Conservation (phyloP, 1,140 invertebrate genomes). For the Spodoptera frugiperda region DNA sequence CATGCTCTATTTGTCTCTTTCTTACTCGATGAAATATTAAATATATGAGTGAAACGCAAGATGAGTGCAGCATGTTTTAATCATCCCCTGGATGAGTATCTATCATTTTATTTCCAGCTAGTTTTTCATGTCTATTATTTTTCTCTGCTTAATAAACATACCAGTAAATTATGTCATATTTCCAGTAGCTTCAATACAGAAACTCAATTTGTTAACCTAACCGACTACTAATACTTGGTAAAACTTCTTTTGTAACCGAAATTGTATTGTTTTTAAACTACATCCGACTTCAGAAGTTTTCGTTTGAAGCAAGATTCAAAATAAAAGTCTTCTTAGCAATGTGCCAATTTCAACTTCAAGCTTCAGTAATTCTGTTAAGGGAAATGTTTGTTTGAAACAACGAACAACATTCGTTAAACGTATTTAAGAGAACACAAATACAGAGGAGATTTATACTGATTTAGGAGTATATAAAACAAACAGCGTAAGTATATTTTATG, state of each 20-base stretch:
- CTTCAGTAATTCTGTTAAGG: conserved; percentile 40
- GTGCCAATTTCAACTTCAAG: conserved; percentile 42
- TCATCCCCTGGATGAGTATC: neutral
- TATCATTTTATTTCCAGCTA: neutral
- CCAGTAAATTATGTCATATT: neutral
- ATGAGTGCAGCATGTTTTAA: neutral
- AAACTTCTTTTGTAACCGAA: conserved; percentile 33
- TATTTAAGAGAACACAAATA: conserved; percentile 35
- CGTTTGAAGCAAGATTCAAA: conserved; percentile 40
- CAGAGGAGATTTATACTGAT: conserved; percentile 3
- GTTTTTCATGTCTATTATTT: neutral
- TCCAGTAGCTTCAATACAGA: neutral
- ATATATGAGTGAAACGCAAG: conserved; percentile 11
- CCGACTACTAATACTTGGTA: neutral
- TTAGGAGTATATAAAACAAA: neutral
- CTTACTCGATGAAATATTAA: conserved; percentile 10
- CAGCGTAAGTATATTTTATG: neutral
- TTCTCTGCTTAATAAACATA: neutral
- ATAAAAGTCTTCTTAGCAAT: conserved; percentile 36
- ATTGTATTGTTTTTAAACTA: conserved; percentile 42
- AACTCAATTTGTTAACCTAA: neutral
- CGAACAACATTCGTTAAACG: conserved; percentile 39
- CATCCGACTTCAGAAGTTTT: conserved; percentile 36
- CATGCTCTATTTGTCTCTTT: conserved; percentile 15
- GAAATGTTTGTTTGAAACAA: conserved; percentile 35